Evolutionary conservation across 2,888 invertebrate species (phyloP), one percentile per base, ranked within the genome.

Genomic region (Gerris lacustris): DNA sequence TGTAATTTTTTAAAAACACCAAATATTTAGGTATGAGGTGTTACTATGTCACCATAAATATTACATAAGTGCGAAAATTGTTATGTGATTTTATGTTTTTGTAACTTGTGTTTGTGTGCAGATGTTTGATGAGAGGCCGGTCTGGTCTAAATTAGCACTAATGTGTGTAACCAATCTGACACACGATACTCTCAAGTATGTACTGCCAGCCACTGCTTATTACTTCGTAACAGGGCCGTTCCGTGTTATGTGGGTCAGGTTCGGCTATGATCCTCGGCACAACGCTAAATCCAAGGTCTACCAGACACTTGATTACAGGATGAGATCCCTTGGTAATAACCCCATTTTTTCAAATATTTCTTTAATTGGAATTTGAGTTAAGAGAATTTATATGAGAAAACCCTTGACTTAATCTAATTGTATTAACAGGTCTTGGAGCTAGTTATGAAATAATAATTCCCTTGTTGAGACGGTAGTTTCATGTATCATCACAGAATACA

Each of bases 211-310:
- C 44, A 81, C 93, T 5, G 92, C 94, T 0, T 91, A 92, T 79
- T 93, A 94, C 79, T 92, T 91, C 80, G 84, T 86, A 70, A 90
- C 87, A 73, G 98, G 99, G 0, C 98, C 96, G 0, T 99, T 96
- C 95, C 85, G 95, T 74, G 86, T 89, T 69, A 85, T 92, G 79
- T 99, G 97, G 92, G 88, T 94, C 0, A 87, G 85, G 76, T 89
- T 89, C 77, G 96, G 96, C 0, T 97, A 93, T 79, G 96, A 99
- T 82, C 97, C 98, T 0, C 84, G 93, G 44, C 88, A 87, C 76
- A 88, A 93, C 74, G 88, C 89, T 6, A 82, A 82, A 2, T 85
- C 95, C 2, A 87, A 92, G 76, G 86, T 87, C 69, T 96, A 92
- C 79, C 98, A 99, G 82, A 90, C 90, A 5, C 83, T 96, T 72